phyloP scores from a whole-genome alignment of 2,888 invertebrate genomes.

The Thera britannica region DNA sequence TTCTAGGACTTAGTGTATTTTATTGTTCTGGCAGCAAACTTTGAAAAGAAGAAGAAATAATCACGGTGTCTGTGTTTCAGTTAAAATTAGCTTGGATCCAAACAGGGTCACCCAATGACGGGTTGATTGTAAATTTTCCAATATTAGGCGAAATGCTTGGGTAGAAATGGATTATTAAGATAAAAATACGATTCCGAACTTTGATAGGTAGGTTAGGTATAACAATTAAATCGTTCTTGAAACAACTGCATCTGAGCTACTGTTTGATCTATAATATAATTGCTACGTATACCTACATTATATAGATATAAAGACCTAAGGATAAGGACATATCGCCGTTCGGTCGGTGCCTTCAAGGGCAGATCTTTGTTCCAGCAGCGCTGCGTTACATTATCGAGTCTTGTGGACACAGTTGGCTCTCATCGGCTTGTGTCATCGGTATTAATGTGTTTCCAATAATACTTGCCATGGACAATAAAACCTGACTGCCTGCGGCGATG shows the following conservation, averaged over 20 bases:
- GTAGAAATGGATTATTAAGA: too few species aligned
- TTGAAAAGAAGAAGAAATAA: too few species aligned
- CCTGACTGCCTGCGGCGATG: conserved; percentile 71
- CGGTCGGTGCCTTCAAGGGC: conserved; percentile 72
- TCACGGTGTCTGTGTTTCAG: too few species aligned
- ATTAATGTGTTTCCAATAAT: conserved; percentile 80
- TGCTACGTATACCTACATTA: conserved; percentile 25
- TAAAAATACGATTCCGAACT: too few species aligned
- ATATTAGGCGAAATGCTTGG: too few species aligned
- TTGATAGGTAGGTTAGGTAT: too few species aligned
- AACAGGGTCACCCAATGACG: too few species aligned
- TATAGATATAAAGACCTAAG: conserved; percentile 8
- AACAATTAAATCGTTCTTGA: conserved; percentile 48
- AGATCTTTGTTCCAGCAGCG: conserved; percentile 70
- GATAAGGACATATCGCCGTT: conserved; percentile 50
- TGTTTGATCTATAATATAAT: conserved; percentile 43
- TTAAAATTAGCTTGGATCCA: too few species aligned
- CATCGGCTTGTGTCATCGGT: conserved; percentile 81
- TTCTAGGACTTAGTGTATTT: too few species aligned
- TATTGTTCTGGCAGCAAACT: too few species aligned
- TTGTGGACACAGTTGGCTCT: conserved; percentile 82
- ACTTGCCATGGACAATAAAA: conserved; percentile 76
- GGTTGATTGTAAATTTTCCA: too few species aligned
- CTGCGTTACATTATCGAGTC: conserved; percentile 66
- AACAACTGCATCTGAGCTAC: conserved; percentile 60